phyloP scores from a whole-genome alignment of 2,888 invertebrate species.

The Volucella inanis region DNA sequence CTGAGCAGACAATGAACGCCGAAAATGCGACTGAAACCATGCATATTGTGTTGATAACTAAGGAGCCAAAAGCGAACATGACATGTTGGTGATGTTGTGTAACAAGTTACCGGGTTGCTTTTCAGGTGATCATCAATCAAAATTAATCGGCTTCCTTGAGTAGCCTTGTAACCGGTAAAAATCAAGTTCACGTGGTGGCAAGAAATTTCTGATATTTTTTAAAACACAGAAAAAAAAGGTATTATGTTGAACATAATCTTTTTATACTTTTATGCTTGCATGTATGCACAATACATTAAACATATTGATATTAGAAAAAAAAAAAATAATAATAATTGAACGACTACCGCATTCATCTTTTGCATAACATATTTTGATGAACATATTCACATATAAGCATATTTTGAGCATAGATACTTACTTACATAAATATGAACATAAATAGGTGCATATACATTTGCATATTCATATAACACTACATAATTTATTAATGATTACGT shows the following conservation, averaged over 20 bases:
- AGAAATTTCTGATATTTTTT: conserved; percentile 19
- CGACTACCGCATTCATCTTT: too few species aligned
- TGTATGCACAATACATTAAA: too few species aligned
- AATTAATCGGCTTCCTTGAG: conserved; percentile 56
- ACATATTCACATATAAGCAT: too few species aligned
- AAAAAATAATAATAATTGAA: too few species aligned
- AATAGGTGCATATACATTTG: too few species aligned
- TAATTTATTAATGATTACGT: too few species aligned
- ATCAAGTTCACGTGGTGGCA: conserved; percentile 46
- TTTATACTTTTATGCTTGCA: too few species aligned
- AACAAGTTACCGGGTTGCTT: conserved; percentile 60
- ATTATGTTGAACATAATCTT: not conserved
- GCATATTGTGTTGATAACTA: conserved; percentile 48
- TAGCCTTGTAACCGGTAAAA: conserved; percentile 44
- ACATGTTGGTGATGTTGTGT: conserved; percentile 54
- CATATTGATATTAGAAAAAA: too few species aligned
- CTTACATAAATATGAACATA: too few species aligned
- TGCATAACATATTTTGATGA: too few species aligned
- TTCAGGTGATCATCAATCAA: conserved; percentile 65
- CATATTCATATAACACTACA: too few species aligned
- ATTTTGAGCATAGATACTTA: too few species aligned
- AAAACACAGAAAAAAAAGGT: not conserved
- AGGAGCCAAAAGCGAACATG: conserved; percentile 16
- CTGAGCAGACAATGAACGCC: conserved; percentile 42
- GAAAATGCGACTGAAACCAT: conserved; percentile 54